Base-by-base conservation (phyloP, 1,140 invertebrate genomes). In the Brachystomella parvula region DNA sequence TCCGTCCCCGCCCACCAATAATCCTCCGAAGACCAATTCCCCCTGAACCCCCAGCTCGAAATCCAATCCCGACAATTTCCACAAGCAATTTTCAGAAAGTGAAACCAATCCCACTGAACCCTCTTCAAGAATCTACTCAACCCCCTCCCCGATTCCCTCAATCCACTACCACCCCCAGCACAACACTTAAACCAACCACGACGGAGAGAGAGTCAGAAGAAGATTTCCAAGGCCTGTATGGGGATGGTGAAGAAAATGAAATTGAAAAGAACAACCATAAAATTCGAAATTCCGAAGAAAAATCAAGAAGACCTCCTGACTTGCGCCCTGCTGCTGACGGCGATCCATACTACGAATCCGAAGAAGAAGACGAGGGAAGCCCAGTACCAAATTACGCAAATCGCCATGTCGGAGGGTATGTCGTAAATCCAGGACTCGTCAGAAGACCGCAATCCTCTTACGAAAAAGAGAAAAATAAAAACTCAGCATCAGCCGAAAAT, bases 61-160 rank as follows among this genome's bases (percentile, higher is more conserved):
- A 19, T 19, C 35, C 35, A 39, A 19, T 9, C 6, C 19, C 19
- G 19, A 9, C 24, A 6, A 53, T 24, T 3, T 17, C 6, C 21
- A 6, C 49, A 15, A 53, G 24, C 21, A 53, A 53, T 26, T 49
- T 49, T 9, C 24, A 58, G 19, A 57, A 63, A 31, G 49, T 67
- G 9, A 67, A 47, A 31, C 61, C 49, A 28, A 63, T 63, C 26
- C 66, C 61, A 26, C 33, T 67, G 26, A 63, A 67, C 28, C 66
- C 60, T 2, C 47, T 29, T 19, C 2, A 29, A n/a, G 21, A 63
- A 49, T n/a, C 12, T 2, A 31, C 61, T 2, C 32, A 12, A 19
- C 30, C 30, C 26, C 32, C 32, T 17, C 65, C 15, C 28, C 65
- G 12, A 58, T 47, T 56, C 39, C 65, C 35, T 12, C 49, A 24